Evolutionary conservation across 2,888 invertebrate species (phyloP).

Genomic region (Clunio marinus): DNA sequence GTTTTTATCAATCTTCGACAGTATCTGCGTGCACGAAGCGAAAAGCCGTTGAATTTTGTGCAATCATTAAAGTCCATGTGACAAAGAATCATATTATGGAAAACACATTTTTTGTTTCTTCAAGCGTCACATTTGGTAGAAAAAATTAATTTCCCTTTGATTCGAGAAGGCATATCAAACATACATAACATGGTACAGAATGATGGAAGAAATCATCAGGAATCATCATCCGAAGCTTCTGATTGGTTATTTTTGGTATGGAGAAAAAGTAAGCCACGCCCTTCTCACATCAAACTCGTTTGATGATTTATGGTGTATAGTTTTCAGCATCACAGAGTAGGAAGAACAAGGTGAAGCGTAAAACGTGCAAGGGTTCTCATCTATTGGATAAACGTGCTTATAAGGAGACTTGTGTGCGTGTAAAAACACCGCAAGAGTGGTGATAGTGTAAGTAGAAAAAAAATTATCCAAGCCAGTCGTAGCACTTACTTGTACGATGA

Average conservation of each 20-base stretch:
- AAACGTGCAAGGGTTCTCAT: constrained; percentile 17
- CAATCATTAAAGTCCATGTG: background rate
- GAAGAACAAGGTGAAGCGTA: background rate
- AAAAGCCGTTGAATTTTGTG: constrained; percentile 27
- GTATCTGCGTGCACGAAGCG: background rate
- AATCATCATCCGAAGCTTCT: constrained; percentile 3
- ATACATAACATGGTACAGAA: background rate
- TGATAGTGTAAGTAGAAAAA: constrained; percentile 12
- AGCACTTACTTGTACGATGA: constrained; percentile 30
- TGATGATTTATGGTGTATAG: background rate
- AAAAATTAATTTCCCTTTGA: background rate
- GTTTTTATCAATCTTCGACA: background rate
- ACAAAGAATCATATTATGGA: background rate
- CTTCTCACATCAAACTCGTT: background rate
- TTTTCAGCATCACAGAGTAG: background rate
- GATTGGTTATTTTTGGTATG: constrained; percentile 6
- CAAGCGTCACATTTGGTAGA: background rate
- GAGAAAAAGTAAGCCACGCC: background rate
- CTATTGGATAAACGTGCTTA: constrained; percentile 27
- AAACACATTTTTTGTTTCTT: background rate
- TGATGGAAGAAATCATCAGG: constrained; percentile 31
- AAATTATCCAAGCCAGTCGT: constrained; percentile 27
- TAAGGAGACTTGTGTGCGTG: background rate
- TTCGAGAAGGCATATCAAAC: background rate
- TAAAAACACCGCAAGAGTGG: background rate